Conservation (phyloP, 1,140 invertebrate genomes). For the Orius insidiosus region DNA sequence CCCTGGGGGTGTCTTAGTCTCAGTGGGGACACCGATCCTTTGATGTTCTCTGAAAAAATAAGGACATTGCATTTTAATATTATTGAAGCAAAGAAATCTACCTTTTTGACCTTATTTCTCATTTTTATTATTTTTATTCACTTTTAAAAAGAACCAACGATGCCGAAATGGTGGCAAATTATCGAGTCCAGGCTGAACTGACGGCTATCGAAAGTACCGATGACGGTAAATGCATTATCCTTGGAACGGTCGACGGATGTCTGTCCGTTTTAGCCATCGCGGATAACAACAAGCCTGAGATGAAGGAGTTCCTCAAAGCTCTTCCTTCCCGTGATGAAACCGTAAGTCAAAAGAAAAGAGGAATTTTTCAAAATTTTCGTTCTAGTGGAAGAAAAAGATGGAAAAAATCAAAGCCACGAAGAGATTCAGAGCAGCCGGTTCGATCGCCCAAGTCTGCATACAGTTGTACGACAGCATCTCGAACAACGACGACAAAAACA, state of each 20-base stretch:
- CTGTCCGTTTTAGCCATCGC: conserved; percentile 80
- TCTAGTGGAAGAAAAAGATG: conserved; percentile 50
- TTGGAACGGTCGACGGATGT: conserved; percentile 86
- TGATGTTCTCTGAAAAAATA: no score
- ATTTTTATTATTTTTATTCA: no score
- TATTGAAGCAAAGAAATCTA: no score
- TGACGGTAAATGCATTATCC: conserved; percentile 62
- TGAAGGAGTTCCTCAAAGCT: conserved; percentile 42
- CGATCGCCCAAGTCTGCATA: conserved; percentile 29
- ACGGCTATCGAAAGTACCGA: conserved; percentile 67
- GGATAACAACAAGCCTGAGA: conserved; percentile 49
- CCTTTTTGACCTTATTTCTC: no score
- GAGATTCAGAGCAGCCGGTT: conserved; percentile 45
- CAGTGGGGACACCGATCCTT: no score
- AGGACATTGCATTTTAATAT: no score
- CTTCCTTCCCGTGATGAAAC: conserved; percentile 55
- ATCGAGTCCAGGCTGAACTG: conserved; percentile 77
- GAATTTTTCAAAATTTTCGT: conserved; percentile 20
- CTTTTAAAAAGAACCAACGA: conserved; percentile 48
- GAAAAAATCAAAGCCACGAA: conserved; percentile 44
- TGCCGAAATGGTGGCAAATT: conserved; percentile 81
- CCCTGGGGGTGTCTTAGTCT: no score
- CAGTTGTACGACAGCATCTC: conserved; percentile 17
- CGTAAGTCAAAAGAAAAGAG: conserved; percentile 24
- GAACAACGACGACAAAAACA: conserved; percentile 4